A percentile compares a stretch with the other conserved stretches of the same genome.
Conservation (phyloP, 2,113 vertebrate genomes). For the Poeciliopsis turrubarensis region DNA sequence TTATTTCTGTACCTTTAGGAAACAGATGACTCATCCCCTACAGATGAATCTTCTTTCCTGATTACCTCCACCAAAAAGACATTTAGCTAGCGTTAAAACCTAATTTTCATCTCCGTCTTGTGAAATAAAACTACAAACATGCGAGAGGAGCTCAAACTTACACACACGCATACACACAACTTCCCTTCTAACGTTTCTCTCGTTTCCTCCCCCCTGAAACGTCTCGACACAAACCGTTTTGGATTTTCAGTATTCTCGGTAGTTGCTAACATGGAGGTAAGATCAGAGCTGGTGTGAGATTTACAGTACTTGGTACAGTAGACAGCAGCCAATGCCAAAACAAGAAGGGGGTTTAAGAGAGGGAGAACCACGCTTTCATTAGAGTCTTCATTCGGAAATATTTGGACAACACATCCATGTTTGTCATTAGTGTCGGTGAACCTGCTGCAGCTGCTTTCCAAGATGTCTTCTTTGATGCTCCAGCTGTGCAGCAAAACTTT, state of each 20-base stretch:
- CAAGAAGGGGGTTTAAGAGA: constrained; percentile 16
- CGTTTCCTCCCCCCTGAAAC: constrained; percentile 21
- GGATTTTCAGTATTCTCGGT: constrained; percentile 44
- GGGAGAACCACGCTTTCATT: constrained; percentile 65
- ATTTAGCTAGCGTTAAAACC: constrained; percentile 31
- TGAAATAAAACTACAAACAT: constrained; percentile 38
- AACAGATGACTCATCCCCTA: background rate
- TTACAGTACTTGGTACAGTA: constrained; percentile 73
- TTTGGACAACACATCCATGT: constrained; percentile 51
- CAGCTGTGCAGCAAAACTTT: constrained; percentile 33
- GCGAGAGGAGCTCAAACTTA: constrained; percentile 42
- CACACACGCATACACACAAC: constrained; percentile 23
- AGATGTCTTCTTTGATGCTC: constrained; percentile 28
- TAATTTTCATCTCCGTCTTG: constrained; percentile 35
- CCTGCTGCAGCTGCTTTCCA: constrained; percentile 35
- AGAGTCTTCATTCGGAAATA: constrained; percentile 55
- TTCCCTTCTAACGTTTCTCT: constrained; percentile 24
- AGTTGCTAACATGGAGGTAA: constrained; percentile 71
- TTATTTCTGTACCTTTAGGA: constrained; percentile 55
- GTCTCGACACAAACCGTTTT: constrained; percentile 56
- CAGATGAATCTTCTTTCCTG: background rate
- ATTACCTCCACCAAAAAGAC: constrained; percentile 24
- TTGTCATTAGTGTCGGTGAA: constrained; percentile 57
- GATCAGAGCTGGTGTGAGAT: constrained; percentile 77
- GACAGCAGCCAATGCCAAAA: constrained; percentile 56